Evolutionary conservation across 2,113 vertebrate genomes (phyloP).

Genomic region (Microtus ochrogaster): DNA sequence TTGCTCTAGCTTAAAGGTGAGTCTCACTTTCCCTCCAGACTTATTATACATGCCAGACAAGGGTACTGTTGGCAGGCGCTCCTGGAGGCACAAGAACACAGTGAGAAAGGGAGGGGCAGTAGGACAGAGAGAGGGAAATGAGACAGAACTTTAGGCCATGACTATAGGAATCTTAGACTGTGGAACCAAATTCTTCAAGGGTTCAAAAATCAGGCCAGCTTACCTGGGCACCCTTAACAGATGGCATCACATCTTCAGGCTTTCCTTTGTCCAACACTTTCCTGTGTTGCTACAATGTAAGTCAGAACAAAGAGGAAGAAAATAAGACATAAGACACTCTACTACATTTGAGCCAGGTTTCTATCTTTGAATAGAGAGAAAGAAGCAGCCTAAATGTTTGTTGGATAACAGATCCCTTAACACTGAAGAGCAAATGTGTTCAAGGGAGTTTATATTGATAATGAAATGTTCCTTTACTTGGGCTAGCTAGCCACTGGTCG

Average conservation of each 20-base stretch:
- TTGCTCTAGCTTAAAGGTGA: conserved; percentile 99
- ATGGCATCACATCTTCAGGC: conserved; percentile 97
- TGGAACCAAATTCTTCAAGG: neutral
- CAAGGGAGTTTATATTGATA: neutral
- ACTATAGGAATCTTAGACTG: neutral
- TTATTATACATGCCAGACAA: conserved; percentile 99
- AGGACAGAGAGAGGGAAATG: neutral
- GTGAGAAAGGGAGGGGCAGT: neutral
- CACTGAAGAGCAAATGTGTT: neutral
- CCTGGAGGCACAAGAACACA: conserved; percentile 85
- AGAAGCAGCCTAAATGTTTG: neutral
- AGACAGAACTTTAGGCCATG: fast-evolving
- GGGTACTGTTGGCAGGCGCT: conserved; percentile 97
- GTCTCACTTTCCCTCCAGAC: conserved; percentile 96
- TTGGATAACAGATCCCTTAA: no score
- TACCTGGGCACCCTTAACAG: conserved; percentile 97
- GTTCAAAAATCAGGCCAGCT: conserved; percentile 51
- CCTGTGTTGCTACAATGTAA: conserved; percentile 96
- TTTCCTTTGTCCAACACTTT: conserved; percentile 99
- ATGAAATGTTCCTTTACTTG: neutral
- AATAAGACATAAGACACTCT: neutral
- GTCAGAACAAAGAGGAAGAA: conserved; percentile 56
- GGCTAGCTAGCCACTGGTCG: no score
- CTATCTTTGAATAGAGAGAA: neutral
- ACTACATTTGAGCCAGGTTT: neutral